Evolutionary conservation across 53 echinoderm and acorn worm genomes (phyloP), one percentile per base, ranked within the genome.

Genomic region (Echinometra lucunter): DNA sequence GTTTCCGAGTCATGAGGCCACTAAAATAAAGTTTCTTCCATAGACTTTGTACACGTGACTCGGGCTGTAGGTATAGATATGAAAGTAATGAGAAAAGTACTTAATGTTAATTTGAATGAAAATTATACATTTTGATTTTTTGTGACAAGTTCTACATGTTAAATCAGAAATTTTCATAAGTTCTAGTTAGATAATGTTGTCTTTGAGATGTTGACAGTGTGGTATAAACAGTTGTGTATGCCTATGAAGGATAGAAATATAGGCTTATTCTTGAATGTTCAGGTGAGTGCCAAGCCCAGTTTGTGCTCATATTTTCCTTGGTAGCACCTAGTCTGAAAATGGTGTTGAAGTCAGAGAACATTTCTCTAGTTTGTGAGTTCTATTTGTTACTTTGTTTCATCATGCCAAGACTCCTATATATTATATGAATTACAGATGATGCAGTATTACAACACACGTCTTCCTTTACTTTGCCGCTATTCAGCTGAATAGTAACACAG

Each of bases 101-200:
- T 49, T 49, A 49, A 49, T 6, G 49, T 49, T n/a, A n/a, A n/a
- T n/a, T n/a, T n/a, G n/a, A n/a, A n/a, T n/a, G n/a, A n/a, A n/a
- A n/a, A n/a, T n/a, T n/a, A n/a, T n/a, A n/a, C n/a, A n/a, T n/a
- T n/a, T n/a, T n/a, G n/a, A n/a, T n/a, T n/a, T n/a, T n/a, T n/a
- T n/a, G n/a, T n/a, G n/a, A n/a, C n/a, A n/a, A n/a, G n/a, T n/a
- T n/a, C n/a, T n/a, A n/a, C n/a, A n/a, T n/a, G n/a, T n/a, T n/a
- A n/a, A n/a, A n/a, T n/a, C n/a, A n/a, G n/a, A n/a, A n/a, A n/a
- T n/a, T n/a, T n/a, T 53, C 53, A 2, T 0, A 72, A 72, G 72
- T 72, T 72, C 72, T 72, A 72, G 72, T 72, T 72, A 72, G 72
- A 72, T 72, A 70, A 70, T 70, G 72, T 72, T 72, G 72, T 72